Percentiles rank a stretch among this genome's conserved stretches.
phyloP scores from a whole-genome alignment of 2,888 invertebrate genomes.

The Nezara viridula region DNA sequence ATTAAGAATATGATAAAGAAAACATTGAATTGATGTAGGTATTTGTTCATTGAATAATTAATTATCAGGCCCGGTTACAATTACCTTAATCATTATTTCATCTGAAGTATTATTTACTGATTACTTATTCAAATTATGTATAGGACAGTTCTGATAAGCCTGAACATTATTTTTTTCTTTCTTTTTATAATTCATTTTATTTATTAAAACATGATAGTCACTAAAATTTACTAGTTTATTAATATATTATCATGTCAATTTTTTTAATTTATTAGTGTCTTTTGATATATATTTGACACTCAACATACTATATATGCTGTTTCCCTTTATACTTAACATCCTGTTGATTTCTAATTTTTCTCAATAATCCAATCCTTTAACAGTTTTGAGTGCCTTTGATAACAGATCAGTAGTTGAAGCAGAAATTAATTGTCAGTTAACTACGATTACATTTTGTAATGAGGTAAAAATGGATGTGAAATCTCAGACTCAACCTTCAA shows the following conservation, averaged over 20 bases:
- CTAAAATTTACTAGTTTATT: not conserved
- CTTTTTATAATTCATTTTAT: too few species aligned
- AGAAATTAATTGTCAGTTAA: constrained; percentile 12
- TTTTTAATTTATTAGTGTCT: not conserved
- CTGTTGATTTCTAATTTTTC: not conserved
- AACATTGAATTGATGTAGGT: not conserved
- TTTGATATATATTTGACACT: not conserved
- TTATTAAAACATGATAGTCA: not conserved
- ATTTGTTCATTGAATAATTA: not conserved
- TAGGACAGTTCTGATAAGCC: not conserved
- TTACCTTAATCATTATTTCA: not conserved
- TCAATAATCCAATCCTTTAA: not conserved
- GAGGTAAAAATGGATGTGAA: constrained; percentile 18
- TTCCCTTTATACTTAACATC: not conserved
- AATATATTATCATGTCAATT: not conserved
- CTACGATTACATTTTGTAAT: not conserved
- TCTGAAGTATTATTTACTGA: not conserved
- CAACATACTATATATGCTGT: not conserved
- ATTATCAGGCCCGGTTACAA: not conserved
- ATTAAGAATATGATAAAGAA: not conserved
- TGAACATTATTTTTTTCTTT: not conserved
- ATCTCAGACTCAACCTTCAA: constrained; percentile 7
- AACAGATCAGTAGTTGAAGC: not conserved
- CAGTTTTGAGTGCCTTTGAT: constrained; percentile 2
- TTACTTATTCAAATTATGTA: not conserved